phyloP scores from a whole-genome alignment of 2,888 invertebrate genomes.

The Aphidius colemani region DNA sequence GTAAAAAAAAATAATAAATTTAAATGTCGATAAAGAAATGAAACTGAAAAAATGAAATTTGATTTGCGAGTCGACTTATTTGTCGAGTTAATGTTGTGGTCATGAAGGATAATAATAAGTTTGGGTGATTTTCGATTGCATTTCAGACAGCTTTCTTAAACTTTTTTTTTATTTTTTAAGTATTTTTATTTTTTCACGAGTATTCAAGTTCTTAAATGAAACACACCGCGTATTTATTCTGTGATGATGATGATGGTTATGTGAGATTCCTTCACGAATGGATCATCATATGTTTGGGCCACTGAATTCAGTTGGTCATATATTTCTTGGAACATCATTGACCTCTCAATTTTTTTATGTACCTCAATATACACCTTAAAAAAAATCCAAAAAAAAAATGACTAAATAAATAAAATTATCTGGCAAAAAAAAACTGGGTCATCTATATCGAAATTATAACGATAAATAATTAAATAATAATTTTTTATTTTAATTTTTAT shows the following conservation, averaged over 20 bases:
- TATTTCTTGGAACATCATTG: not conserved
- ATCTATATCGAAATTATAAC: too few relatives aligned
- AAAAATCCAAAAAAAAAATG: too few relatives aligned
- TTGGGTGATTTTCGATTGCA: constrained; percentile 18
- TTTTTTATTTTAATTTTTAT: too few relatives aligned
- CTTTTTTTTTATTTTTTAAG: not conserved
- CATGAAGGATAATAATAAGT: constrained; percentile 22
- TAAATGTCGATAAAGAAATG: not conserved
- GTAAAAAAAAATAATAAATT: not conserved
- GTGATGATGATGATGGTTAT: constrained; percentile 20
- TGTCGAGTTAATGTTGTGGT: not conserved
- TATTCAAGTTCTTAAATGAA: not conserved
- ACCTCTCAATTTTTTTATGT: constrained; percentile 8
- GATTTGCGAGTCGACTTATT: not conserved
- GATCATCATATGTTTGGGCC: constrained; percentile 22
- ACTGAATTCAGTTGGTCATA: constrained; percentile 4
- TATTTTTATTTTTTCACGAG: not conserved
- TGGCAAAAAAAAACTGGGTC: too few relatives aligned
- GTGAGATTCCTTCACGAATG: constrained; percentile 24
- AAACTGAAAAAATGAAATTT: not conserved
- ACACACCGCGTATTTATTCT: not conserved
- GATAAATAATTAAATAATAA: too few relatives aligned
- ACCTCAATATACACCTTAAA: too few relatives aligned
- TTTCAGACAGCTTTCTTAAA: constrained; percentile 6
- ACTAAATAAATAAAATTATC: too few relatives aligned